phyloP scores from a whole-genome alignment of 2,113 vertebrate genomes.

The Alligator sinensis region DNA sequence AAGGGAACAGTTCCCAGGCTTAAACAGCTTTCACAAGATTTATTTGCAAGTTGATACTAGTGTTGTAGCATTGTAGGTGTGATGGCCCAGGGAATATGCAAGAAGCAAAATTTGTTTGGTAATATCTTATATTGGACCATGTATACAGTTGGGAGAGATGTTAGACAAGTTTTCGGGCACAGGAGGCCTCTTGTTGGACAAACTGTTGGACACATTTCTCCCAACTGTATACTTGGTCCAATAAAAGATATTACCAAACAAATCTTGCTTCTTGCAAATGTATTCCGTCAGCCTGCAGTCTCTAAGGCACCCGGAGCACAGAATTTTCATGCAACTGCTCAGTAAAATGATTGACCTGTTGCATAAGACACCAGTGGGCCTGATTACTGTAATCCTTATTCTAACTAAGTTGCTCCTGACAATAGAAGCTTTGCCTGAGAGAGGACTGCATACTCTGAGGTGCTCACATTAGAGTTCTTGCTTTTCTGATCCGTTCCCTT shows the following conservation, averaged over 20 bases:
- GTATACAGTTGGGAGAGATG: too few species aligned
- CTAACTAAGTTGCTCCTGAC: too few species aligned
- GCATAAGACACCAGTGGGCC: not conserved
- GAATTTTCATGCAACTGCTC: not conserved
- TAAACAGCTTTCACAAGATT: not conserved
- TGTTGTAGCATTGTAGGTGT: too few species aligned
- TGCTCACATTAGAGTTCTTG: not conserved
- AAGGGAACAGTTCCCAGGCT: not conserved
- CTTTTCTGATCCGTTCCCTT: not conserved
- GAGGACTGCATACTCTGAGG: not conserved
- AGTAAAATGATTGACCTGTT: not conserved
- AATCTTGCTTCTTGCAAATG: too few species aligned
- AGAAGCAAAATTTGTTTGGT: too few species aligned
- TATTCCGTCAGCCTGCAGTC: not conserved
- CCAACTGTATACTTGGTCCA: too few species aligned
- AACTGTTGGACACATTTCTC: too few species aligned
- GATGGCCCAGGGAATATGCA: too few species aligned
- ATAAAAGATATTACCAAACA: too few species aligned
- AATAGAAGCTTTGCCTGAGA: not conserved
- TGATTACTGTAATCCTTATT: not conserved
- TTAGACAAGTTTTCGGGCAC: too few species aligned
- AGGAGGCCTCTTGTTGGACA: too few species aligned
- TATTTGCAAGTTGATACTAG: not conserved
- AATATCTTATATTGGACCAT: too few species aligned
- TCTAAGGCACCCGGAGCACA: rapidly evolving